Evolutionary conservation across 2,888 invertebrate genomes (phyloP).

Genomic region (Aleiodes leptofemur): DNA sequence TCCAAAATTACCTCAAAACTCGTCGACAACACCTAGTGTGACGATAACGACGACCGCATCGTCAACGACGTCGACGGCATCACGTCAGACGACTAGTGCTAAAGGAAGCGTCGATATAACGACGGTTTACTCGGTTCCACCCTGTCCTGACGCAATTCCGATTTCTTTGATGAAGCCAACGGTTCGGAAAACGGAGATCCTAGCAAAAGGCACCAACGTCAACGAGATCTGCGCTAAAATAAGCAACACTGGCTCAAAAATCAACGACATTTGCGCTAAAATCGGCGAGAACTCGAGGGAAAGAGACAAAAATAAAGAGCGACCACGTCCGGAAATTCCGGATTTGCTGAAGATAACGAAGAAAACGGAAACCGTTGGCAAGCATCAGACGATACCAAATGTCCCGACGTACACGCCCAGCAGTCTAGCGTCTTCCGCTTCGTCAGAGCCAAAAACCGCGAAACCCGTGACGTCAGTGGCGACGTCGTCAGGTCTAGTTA

Average conservation of each 20-base stretch:
- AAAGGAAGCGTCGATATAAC: conserved; percentile 56
- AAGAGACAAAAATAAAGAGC: conserved; percentile 67
- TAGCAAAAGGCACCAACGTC: conserved; percentile 67
- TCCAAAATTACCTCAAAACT: neutral
- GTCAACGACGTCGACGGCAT: conserved; percentile 25
- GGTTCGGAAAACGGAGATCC: conserved; percentile 67
- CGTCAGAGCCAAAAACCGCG: conserved; percentile 33
- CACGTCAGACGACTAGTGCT: conserved; percentile 40
- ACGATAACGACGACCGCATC: conserved; percentile 28
- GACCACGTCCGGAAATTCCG: conserved; percentile 69
- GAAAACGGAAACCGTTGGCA: conserved; percentile 52
- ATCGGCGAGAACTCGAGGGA: conserved; percentile 73
- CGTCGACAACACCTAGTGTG: neutral
- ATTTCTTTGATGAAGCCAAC: conserved; percentile 70
- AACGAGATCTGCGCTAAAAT: conserved; percentile 71
- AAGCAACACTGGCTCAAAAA: conserved; percentile 68
- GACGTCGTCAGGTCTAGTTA: conserved; percentile 53
- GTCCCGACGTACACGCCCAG: conserved; percentile 69
- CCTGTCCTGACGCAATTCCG: conserved; percentile 73
- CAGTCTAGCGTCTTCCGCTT: conserved; percentile 48
- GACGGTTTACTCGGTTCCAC: conserved; percentile 66
- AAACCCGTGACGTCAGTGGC: conserved; percentile 45
- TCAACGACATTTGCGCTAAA: conserved; percentile 72
- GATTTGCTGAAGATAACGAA: conserved; percentile 71
- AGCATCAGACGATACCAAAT: conserved; percentile 63